A percentile compares a stretch with the other conserved stretches of the same genome.
Conservation (phyloP, 2,797 vertebrate species). For the Aythya fuligula region DNA sequence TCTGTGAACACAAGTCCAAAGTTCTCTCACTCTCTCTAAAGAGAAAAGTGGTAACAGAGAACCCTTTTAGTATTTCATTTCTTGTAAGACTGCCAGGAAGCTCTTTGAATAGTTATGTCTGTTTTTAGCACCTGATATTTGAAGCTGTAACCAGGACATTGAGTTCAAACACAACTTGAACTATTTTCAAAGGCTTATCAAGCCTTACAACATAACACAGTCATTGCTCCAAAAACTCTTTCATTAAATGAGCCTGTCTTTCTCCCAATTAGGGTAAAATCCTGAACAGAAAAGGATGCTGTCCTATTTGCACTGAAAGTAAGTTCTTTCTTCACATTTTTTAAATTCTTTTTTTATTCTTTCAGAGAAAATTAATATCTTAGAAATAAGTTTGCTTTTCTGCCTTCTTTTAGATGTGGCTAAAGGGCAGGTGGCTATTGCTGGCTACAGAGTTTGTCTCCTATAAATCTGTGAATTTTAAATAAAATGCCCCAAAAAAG, state of each 20-base stretch:
- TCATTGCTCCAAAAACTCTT: constrained; percentile 13
- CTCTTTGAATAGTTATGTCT: constrained; percentile 53
- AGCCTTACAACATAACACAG: constrained; percentile 32
- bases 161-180: constrained; percentile 59
- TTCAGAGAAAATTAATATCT: not conserved
- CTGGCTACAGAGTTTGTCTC: not conserved
- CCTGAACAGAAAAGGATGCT: constrained; percentile 98
- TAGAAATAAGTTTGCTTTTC: not conserved
- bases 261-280: constrained; percentile 92
- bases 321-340: constrained; percentile 84
- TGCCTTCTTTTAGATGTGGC: not conserved
- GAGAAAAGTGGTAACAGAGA: constrained; percentile 46
- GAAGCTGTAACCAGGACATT: constrained; percentile 46
- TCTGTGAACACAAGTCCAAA: not conserved
- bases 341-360: constrained; percentile 10
- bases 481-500: not conserved
- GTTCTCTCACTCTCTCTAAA: constrained; percentile 8
- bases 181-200: constrained; percentile 62
- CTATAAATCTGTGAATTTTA: constrained; percentile 1
- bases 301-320: constrained; percentile 99
- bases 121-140: constrained; percentile 58
- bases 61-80: constrained; percentile 29
- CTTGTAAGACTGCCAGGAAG: constrained; percentile 10
- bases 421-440: not conserved
- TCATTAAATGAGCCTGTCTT: constrained; percentile 66